Evolutionary conservation across 2,888 invertebrate genomes (phyloP).

Genomic region (Nemotelus pantherinus): DNA sequence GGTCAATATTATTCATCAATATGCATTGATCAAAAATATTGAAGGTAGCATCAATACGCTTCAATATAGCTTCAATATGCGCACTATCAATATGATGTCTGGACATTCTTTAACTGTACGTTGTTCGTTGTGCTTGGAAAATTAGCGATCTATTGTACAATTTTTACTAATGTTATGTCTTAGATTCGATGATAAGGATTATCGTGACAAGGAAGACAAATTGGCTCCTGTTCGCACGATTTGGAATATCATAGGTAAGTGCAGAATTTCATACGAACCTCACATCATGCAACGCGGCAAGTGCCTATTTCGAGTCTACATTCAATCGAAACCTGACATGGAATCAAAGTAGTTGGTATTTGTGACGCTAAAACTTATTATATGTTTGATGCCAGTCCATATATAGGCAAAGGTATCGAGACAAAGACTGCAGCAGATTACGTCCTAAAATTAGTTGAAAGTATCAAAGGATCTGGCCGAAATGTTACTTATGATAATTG

Average conservation of each 20-base stretch:
- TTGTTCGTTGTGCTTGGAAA: too few relatives aligned
- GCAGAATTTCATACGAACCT: constrained; percentile 10
- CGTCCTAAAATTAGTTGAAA: neutral
- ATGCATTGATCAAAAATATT: too few relatives aligned
- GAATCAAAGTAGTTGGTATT: neutral
- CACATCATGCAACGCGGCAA: neutral
- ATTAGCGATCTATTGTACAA: too few relatives aligned
- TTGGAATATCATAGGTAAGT: neutral
- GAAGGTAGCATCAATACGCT: too few relatives aligned
- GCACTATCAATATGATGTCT: too few relatives aligned
- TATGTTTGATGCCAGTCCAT: constrained; percentile 24
- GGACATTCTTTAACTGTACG: too few relatives aligned
- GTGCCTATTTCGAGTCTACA: constrained; percentile 20
- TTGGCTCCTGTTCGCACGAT: constrained; percentile 8
- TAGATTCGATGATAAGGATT: too few relatives aligned
- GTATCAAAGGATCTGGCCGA: constrained; percentile 2
- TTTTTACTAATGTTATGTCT: too few relatives aligned
- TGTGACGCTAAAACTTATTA: constrained; percentile 11
- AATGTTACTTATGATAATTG: constrained; percentile 18
- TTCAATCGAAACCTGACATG: constrained; percentile 10
- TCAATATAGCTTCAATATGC: too few relatives aligned
- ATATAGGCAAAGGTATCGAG: constrained; percentile 12
- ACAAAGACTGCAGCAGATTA: neutral
- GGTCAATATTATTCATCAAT: too few relatives aligned
- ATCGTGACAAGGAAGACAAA: constrained; percentile 10